These are phyloP conservation scores for Pontoporia blainvillei DNA, from an alignment of 2,113 vertebrate genomes.

Conservation along the genomic window DNA sequence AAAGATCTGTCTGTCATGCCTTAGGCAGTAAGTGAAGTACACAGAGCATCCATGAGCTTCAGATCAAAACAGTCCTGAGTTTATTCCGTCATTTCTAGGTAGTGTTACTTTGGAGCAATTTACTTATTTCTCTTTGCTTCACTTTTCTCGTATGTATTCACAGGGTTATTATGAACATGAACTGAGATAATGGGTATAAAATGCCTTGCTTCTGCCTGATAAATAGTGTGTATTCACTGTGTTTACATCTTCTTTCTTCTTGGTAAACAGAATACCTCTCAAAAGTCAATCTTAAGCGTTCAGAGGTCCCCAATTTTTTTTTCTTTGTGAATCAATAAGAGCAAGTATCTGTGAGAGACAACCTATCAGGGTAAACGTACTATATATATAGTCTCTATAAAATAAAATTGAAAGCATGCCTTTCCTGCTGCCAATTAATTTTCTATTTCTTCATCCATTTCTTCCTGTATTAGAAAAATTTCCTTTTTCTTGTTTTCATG, in stretches of 20 bases:
- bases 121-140: background rate
- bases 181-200: background rate
- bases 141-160: background rate
- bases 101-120: background rate
- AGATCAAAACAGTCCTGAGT: background rate
- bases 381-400: background rate
- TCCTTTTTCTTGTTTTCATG: background rate
- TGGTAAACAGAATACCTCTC: background rate
- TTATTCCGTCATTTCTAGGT: background rate
- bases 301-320: background rate
- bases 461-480: background rate
- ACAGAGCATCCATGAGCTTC: background rate
- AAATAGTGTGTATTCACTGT: background rate
- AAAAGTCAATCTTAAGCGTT: conserved; percentile 5
- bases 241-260: background rate
- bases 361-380: background rate
- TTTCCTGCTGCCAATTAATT: background rate
- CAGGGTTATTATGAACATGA: background rate
- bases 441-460: background rate
- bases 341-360: background rate
- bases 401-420: conserved; percentile 1
- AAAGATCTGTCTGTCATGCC: background rate
- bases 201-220: background rate
- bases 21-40: background rate
- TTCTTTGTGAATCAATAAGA: background rate